Conservation (phyloP, 2,113 vertebrate species). For the Patagioenas fasciata region DNA sequence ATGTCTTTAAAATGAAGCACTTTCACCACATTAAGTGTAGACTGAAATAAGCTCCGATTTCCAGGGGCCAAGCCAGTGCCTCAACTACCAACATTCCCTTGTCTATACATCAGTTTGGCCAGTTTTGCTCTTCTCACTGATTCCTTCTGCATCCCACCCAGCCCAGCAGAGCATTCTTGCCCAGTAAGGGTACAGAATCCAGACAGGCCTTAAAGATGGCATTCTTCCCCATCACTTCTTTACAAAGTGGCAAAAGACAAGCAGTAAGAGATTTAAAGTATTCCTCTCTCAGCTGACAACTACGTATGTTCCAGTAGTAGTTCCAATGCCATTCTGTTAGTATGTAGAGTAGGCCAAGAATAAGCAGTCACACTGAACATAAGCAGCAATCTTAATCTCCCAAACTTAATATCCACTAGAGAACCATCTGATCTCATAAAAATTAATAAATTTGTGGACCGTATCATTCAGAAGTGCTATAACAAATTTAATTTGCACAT, state of each 20-base stretch:
- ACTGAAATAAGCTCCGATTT: neutral
- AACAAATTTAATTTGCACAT: neutral
- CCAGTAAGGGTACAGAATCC: neutral
- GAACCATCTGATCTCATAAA: neutral
- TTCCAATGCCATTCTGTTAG: neutral
- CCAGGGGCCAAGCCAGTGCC: neutral
- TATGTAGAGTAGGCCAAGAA: neutral
- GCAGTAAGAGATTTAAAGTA: neutral
- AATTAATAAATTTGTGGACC: neutral
- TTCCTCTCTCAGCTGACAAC: neutral
- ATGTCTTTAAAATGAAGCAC: neutral
- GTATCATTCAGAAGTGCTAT: neutral
- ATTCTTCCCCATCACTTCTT: neutral
- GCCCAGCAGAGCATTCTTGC: neutral
- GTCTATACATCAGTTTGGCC: neutral
- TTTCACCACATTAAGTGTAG: neutral
- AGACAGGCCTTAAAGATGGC: neutral
- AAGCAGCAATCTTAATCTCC: neutral
- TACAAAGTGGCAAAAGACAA: neutral
- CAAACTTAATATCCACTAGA: neutral
- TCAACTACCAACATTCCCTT: neutral
- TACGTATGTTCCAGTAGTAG: neutral
- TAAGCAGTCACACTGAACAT: neutral
- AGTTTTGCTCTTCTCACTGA: neutral
- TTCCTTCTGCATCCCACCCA: neutral